Evolutionary conservation across 2,888 invertebrate genomes (phyloP), one percentile per base, ranked within the genome.

Genomic region (Meteorus colon): DNA sequence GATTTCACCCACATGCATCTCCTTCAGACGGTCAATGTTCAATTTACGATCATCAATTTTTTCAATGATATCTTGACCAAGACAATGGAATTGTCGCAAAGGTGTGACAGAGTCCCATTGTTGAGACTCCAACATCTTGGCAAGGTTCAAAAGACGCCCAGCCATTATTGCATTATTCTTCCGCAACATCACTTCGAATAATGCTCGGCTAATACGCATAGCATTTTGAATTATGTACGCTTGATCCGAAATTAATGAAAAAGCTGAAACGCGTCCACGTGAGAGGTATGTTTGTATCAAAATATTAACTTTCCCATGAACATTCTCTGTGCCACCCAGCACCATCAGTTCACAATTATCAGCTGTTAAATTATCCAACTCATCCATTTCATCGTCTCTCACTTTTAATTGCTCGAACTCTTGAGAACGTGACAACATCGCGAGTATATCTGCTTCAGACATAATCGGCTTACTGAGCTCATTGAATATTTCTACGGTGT

Each of bases 351-450:
- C 94, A 86, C 98, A 97, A 86, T 93, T 93, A 19, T 94, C 92
- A 41, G 92, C 90, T 41, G 93, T 91, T 24, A 98, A 91, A 62
- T 93, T 91, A 88, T 98, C 97, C 72, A 99, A 90, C 88, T 99
- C 99, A 16, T 94, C 93, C 82, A 98, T 89, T 89, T 99, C 99
- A 87, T 99, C 99, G 86, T 99, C 98, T 71, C 99, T 84, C 84
- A 95, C 96, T 92, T 98, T 98, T 0, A 99, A 92, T 86, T 99
- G 98, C 79, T 97, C 94, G 90, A 99, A 99, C 90, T 99, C 99
- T 65, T 96, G 96, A 3, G 99, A 95, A 78, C 95, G 93, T 0
- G 98, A 96, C 71, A 99, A 94, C 93, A 99, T 95, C 79, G 94
- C 93, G n/a, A 99, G 91, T 37, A 98, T 94, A 80, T 96, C 95